These are phyloP conservation scores for Glaucomys volans DNA, from an alignment of 2,113 vertebrate species.

Conservation along the genomic window DNA sequence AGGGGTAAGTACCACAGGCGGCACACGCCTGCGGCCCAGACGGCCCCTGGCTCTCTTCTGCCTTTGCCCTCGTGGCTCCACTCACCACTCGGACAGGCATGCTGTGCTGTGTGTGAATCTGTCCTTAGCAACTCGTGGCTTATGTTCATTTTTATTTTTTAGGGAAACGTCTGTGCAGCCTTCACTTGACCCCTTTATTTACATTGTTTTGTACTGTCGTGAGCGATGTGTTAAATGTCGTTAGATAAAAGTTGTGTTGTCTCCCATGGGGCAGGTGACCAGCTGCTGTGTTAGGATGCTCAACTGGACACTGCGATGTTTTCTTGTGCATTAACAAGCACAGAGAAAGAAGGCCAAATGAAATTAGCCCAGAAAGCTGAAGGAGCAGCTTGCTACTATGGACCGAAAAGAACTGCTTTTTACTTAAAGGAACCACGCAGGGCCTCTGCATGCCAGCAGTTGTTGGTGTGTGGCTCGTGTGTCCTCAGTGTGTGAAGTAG, in stretches of 20 bases:
- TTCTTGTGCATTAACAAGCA: neutral
- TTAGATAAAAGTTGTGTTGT: neutral
- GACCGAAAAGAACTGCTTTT: neutral
- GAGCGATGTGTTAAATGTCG: neutral
- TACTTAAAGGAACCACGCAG: neutral
- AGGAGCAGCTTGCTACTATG: neutral
- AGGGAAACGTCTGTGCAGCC: slow-evolving; percentile 65
- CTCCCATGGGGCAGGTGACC: neutral
- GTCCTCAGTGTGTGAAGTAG: neutral
- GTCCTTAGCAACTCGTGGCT: slow-evolving; percentile 41
- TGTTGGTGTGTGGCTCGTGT: neutral
- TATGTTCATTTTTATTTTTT: slow-evolving; percentile 69
- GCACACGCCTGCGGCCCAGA: slow-evolving; percentile 58
- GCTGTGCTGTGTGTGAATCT: slow-evolving; percentile 65
- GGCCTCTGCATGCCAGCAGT: no score
- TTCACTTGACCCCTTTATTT: slow-evolving; percentile 68
- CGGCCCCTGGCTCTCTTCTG: slow-evolving; percentile 38
- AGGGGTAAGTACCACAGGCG: slow-evolving; percentile 84
- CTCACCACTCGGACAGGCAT: slow-evolving; percentile 61
- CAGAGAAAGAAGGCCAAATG: neutral
- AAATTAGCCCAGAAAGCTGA: neutral
- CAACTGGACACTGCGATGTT: neutral
- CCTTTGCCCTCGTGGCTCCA: slow-evolving; percentile 64
- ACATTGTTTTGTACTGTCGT: slow-evolving; percentile 69
- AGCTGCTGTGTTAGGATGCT: neutral